These are phyloP conservation scores for Zootoca vivipara DNA, from an alignment of 2,113 vertebrate species.

Conservation along the genomic window DNA sequence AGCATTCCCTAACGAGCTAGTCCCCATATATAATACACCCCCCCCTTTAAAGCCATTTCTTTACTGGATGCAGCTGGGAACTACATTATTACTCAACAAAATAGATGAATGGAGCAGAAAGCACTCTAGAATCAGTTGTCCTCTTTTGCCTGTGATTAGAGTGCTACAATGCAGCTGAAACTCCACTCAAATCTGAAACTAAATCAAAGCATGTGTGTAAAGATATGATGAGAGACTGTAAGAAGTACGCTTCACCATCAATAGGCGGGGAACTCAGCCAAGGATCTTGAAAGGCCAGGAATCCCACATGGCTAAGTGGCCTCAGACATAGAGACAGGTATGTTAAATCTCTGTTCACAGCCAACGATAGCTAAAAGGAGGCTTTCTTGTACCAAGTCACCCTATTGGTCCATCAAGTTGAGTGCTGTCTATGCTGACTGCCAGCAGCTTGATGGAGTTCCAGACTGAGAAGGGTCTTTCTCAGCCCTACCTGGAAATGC, in stretches of 20 bases:
- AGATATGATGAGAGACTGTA: not conserved
- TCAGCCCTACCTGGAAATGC: no score
- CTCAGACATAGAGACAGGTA: not conserved
- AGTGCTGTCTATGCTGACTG: no score
- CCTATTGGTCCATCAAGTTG: no score
- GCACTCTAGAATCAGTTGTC: not conserved
- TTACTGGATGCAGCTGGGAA: constrained; percentile 40
- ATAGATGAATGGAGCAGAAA: constrained; percentile 33
- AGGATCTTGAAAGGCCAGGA: not conserved
- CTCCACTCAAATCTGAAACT: not conserved
- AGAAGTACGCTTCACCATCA: not conserved
- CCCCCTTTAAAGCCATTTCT: constrained; percentile 26
- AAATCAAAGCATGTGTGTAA: not conserved
- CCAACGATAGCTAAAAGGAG: no score
- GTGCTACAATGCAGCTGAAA: not conserved
- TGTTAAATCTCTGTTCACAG: not conserved
- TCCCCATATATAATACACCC: not conserved
- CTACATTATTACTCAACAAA: constrained; percentile 13
- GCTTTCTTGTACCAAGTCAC: no score
- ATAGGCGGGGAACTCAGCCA: not conserved
- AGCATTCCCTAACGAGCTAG: constrained; percentile 19
- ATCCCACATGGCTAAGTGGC: not conserved
- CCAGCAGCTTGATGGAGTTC: no score
- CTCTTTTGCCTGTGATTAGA: not conserved
- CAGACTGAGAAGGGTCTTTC: no score